phyloP scores from a whole-genome alignment of 2,113 vertebrate species.

The Aplodontia rufa region DNA sequence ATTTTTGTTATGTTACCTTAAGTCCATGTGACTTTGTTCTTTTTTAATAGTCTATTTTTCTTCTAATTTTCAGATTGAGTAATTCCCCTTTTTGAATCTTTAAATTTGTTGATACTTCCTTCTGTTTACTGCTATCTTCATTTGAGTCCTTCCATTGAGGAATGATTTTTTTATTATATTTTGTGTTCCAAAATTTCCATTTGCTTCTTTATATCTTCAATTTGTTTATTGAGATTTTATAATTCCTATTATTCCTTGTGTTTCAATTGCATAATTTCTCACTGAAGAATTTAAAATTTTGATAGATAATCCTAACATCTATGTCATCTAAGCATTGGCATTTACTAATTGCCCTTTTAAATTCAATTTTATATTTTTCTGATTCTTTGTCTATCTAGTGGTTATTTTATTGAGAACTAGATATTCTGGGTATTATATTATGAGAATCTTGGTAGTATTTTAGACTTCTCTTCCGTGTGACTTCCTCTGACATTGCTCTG shows the following conservation, averaged over 20 bases:
- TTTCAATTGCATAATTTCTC: background rate
- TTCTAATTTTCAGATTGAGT: background rate
- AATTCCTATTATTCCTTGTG: background rate
- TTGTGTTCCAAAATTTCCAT: background rate
- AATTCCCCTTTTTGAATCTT: background rate
- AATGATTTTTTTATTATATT: background rate
- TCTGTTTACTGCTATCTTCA: background rate
- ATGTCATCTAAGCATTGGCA: background rate
- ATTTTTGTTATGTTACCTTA: background rate
- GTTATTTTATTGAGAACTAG: background rate
- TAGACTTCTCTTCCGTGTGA: background rate
- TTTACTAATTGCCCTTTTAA: background rate
- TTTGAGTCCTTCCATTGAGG: background rate
- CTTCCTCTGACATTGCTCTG: background rate
- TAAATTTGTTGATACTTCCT: background rate
- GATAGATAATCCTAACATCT: no score
- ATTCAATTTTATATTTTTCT: background rate
- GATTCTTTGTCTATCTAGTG: background rate
- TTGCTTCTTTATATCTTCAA: background rate
- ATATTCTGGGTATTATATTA: background rate
- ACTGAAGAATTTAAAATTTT: background rate
- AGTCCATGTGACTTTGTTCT: background rate
- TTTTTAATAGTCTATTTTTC: background rate
- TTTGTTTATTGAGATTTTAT: background rate
- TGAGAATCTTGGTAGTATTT: background rate